Base-by-base conservation (phyloP, 2,797 vertebrate genomes). In the Gallirallus australis region DNA sequence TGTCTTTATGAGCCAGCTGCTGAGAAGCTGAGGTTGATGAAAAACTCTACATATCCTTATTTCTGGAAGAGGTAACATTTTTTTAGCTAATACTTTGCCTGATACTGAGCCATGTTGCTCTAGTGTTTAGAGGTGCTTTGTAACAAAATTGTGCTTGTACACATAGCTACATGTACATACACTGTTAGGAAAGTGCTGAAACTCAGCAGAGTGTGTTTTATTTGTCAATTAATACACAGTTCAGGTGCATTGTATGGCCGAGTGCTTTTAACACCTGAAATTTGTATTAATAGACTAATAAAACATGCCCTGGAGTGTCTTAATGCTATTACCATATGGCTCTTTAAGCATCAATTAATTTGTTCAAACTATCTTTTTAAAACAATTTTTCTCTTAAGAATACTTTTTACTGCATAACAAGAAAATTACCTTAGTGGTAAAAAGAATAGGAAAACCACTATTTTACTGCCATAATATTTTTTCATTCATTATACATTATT, bases 301-400 rank as follows among this genome's bases (percentile, higher is more conserved):
- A 95, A 94, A 75, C 52, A 70, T 90, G 30, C 50, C 57, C n/a
- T 54, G 6, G 37, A 77, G 20, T 70, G 8, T 73, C 48, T 71
- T 90, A 72, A 53, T 85, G 15, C 37, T 89, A 31, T 91, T 92
- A 86, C 24, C 61, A 7, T 60, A 85, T 92, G 53, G n/a, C 14
- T 83, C 13, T 82, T 86, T 61, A 92, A 92, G 9, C 3, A 53
- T 63, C 24, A 81, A 40, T 91, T 93, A 89, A 85, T 84, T 73
- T 90, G 84, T 90, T 91, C 83, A 82, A 94, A 82, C 13, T 53
- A 23, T 73, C 12, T 61, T 95, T 93, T 90, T 12, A 8, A 84
- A 89, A 69, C 2, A 7, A 1, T 40, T 82, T 82, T 64, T 81
- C 18, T 81, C 40, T 59, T 79, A 77, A 82, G 33, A 57, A 79